Evolutionary conservation across 2,113 vertebrate genomes (phyloP), one percentile per base, ranked within the genome.

Genomic region (Pampusana beccarii): DNA sequence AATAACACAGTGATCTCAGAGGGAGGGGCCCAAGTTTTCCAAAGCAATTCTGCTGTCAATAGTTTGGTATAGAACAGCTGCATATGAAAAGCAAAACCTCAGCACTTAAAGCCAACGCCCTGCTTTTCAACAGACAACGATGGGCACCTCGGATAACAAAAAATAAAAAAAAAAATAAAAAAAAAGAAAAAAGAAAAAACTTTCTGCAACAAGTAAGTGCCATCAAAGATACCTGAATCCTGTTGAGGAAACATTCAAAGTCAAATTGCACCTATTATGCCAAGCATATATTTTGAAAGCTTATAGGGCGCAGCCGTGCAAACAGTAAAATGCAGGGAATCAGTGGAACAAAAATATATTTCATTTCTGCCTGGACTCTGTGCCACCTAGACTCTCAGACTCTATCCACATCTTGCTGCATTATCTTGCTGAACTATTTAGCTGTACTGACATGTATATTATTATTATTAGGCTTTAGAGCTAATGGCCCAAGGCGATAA

Each of bases 1-100:
- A 94, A 97, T 92, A 97, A 96, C 92, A 90, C 31, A 92, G 87
- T 96, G 92, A 97, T 92, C 93, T 97, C 96, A 96, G 90, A 97
- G 95, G 94, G 95, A 97, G 86, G 94, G 85, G 92, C 93, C 77
- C 88, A 92, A 96, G 92, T 91, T 94, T 95, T 97, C 93, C 92
- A 96, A 94, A 94, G 91, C 92, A 94, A 93, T 93, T 94, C 93
- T 93, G 85, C 87, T 92, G 90, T 94, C 96, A 97, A 92, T 95
- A 95, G 80, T 87, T 88, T 95, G 85, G 82, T 96, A 92, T 73
- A 90, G 86, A 95, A 94, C 83, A 95, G 81, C 93, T 96, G 94
- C 94, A 91, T 81, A 80, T 54, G 88, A 95, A 97, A 96, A 96
- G 88, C 94, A 96, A 96, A 97, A 96, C 92, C 93, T 94, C 90